Evolutionary conservation across 1,140 invertebrate species (phyloP), one percentile per base, ranked within the genome.

Genomic region (Aphelinus atriplicis): DNA sequence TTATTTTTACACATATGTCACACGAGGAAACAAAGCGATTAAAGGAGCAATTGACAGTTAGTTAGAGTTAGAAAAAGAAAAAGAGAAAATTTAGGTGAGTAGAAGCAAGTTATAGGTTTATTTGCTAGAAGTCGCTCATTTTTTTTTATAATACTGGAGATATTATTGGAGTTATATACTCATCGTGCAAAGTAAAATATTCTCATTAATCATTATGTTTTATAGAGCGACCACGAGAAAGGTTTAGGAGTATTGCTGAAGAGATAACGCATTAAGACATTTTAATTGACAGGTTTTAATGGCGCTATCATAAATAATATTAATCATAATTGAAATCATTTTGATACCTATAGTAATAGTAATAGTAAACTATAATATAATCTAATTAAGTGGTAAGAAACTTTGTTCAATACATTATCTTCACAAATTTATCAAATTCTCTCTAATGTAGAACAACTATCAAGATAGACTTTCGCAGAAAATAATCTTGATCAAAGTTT

Each of bases 1-100:
- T 47, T 26, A 64, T 6, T 73, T 64, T 75, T 51, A 71, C 63
- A 78, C 72, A 78, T 78, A 77, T 67, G 71, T 68, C 42, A 74
- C 78, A 78, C 72, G 78, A 64, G 75, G 69, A 77, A 76, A 77
- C 60, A 76, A 80, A 79, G 77, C 78, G 67, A 80, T 78, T 80
- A 75, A 69, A 46, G 67, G 56, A 76, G 70, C 71, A 74, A 42
- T 62, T 56, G 79, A 76, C 69, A 58, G 78, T 80, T 80, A 75
- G 80, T 80, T 68, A 67, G 77, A 77, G 81, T 85, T 86, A 85
- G 77, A 83, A 79, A 83, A 78, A 85, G 83, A 81, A 82, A 85
- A 82, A 81, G 83, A 84, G 81, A 86, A 73, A 85, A 81, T 81
- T 80, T 77, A 78, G 76, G 82, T 86, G 75, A 86, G 82, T 84